These are phyloP conservation scores for Boloria euphrosyne DNA, from an alignment of 2,888 invertebrate species.

Conservation along the genomic window DNA sequence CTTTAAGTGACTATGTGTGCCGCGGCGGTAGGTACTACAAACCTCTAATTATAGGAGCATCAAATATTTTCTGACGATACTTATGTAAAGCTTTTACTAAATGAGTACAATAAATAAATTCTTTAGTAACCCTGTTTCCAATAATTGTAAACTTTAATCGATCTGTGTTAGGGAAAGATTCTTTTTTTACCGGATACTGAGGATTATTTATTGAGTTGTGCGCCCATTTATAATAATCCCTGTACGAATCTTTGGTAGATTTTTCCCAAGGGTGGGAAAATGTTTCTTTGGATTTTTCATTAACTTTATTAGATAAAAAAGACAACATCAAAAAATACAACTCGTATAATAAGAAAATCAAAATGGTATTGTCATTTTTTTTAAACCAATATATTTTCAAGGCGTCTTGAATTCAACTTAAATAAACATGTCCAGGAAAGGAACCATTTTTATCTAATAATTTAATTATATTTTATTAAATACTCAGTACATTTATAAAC, in stretches of 20 bases:
- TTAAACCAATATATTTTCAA: no score
- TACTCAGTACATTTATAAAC: no score
- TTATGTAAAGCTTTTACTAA: conserved; percentile 63
- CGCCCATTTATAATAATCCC: conserved; percentile 53
- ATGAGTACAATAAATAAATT: conserved; percentile 64
- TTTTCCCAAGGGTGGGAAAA: conserved; percentile 64
- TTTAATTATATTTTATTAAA: no score
- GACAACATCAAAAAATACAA: neutral
- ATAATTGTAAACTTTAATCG: conserved; percentile 60
- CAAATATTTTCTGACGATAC: conserved; percentile 59
- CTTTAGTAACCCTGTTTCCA: conserved; percentile 63
- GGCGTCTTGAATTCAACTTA: no score
- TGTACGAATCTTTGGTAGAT: conserved; percentile 53
- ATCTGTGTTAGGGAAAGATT: conserved; percentile 41
- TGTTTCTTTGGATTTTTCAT: conserved; percentile 41
- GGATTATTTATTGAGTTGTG: conserved; percentile 69
- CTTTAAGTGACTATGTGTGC: no score
- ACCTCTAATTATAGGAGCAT: conserved; percentile 65
- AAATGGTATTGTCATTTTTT: no score
- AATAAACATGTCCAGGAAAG: no score
- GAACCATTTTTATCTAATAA: no score
- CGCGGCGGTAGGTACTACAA: conserved; percentile 26
- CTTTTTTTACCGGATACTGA: conserved; percentile 52
- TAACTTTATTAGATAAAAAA: conserved; percentile 13
- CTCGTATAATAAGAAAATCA: neutral